Base-by-base conservation (phyloP, 2,113 vertebrate genomes). In the Heloderma charlesbogerti region DNA sequence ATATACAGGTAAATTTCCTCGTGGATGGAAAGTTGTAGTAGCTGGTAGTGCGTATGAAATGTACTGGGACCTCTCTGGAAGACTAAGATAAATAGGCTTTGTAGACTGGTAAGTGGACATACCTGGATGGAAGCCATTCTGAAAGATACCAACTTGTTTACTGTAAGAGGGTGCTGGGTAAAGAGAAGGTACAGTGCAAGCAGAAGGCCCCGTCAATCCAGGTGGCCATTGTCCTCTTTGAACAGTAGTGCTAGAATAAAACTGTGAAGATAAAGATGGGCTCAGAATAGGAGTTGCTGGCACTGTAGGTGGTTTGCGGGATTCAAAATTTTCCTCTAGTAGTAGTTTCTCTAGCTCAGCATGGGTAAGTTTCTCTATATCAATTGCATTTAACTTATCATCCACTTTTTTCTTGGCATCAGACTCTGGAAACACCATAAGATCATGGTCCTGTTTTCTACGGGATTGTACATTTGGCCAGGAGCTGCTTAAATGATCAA, bases 261-360 rank as follows among this genome's bases (percentile, higher is more conserved):
- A 95, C 43, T 98, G 98, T 0, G 98, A 97, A 27, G 99, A 98
- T 94, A 98, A 94, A 0, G 98, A 98, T 37, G 98, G 98, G 37
- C 97, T 98, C 92, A 99, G 95, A 92, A 96, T 57, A 88, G 97
- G 98, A 96, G 94, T 97, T 80, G 97, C 97, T 96, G 99, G 95
- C 82, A 99, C 95, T 0, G 96, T 89, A 54, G 97, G 95, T 86
- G 94, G 95, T 96, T 96, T 98, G 95, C 91, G 97, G 37, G 96
- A 95, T 80, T 98, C 98, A 94, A 99, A 99, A 96, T 89, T 98
- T 91, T 99, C 98, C 94, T 99, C 99, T 94, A 99, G 95, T 54
- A 99, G 97, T 66, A 99, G 97, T 92, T 98, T 99, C 95, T 99
- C 99, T 79, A 99, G 98, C 95, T 99, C 99, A 89, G 98, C 98